Base-by-base conservation (phyloP, 2,113 vertebrate species). In the Dicaeum eximium region DNA sequence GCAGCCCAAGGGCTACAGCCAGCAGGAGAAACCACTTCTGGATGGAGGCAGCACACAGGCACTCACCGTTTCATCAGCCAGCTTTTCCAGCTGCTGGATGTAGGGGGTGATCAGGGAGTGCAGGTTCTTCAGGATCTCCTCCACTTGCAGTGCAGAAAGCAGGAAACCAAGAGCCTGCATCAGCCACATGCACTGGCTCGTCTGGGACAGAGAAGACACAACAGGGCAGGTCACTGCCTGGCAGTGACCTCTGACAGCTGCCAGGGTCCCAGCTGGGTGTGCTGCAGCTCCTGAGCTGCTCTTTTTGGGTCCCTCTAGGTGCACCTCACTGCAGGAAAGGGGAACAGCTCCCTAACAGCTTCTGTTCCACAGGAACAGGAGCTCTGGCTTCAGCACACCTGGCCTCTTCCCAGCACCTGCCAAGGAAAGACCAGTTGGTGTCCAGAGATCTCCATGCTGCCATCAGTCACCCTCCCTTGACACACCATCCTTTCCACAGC, bases 151-250 rank as follows among this genome's bases (percentile, higher is more conserved):
- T 2, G 99, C 99, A 6, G 99, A 99, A 69, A 99, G 98, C 97
- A 99, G 98, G 97, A 99, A 99, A 85, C 99, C 99, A 66, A 99
- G 98, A 12, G 99, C 99, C 97, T 99, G 99, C 99, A 99, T 99
- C 97, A 99, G 97, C 99, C 99, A 99, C 99, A 99, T 99, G 91
- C 99, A 99, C 97, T 99, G 99, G 97, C 99, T 99, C 3, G 99
- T 99, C 99, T 99, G 97, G 54, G 72, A 74, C 38, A 80, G 74
- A 95, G 79, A 87, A 92, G 94, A 97, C 64, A 94, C 37, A 58
- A 60, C 11, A 8, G 25, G 84, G 96, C 65, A 96, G 9, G 74
- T 96, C 69, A 95, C 5, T 44, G 40, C 54, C 42, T 56, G 53
- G 62, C n/a, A n/a, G n/a, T n/a, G n/a, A n/a, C n/a, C 47, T 67